A percentile compares a stretch with the other conserved stretches of the same genome.
phyloP scores from a whole-genome alignment of 2,888 invertebrate species.

The Coleophora deauratella region DNA sequence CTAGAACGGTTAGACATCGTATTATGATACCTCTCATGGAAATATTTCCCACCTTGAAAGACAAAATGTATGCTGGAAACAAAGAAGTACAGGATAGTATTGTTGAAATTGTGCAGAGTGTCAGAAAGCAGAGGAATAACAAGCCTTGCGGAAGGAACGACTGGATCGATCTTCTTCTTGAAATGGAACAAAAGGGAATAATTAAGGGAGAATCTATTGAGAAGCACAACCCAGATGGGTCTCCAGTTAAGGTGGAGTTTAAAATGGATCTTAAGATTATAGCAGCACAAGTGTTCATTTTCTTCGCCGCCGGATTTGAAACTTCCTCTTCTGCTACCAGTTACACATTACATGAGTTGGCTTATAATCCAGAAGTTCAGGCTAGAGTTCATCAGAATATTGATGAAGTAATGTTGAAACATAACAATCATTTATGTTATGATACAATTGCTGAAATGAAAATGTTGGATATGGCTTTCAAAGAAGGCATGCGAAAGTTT shows the following conservation, averaged over 20 bases:
- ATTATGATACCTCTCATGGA: conserved; percentile 20
- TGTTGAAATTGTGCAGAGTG: conserved; percentile 16
- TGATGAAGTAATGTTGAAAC: conserved; percentile 23
- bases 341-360: conserved; percentile 35
- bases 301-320: conserved; percentile 28
- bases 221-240: conserved; percentile 21
- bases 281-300: conserved; percentile 13
- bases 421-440: conserved; percentile 26
- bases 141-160: conserved; percentile 26
- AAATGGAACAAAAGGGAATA: conserved; percentile 25
- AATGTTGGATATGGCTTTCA: conserved; percentile 29
- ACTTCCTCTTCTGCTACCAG: conserved; percentile 37
- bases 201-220: conserved; percentile 29
- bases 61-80: conserved; percentile 15
- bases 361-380: conserved; percentile 37
- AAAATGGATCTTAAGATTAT: conserved; percentile 19
- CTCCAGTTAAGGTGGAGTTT: conserved; percentile 20
- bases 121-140: conserved; percentile 23
- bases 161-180: conserved; percentile 29
- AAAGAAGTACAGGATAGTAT: conserved; percentile 19
- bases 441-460: conserved; percentile 34
- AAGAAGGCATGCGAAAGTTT: conserved; percentile 25
- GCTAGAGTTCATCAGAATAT: conserved; percentile 34
- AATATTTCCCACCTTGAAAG: conserved; percentile 21
- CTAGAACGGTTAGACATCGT: conserved; percentile 17